A percentile compares a stretch with the other conserved stretches of the same genome.
Conservation (phyloP, 2,888 invertebrate species). For the Ptychoptera contaminata region DNA sequence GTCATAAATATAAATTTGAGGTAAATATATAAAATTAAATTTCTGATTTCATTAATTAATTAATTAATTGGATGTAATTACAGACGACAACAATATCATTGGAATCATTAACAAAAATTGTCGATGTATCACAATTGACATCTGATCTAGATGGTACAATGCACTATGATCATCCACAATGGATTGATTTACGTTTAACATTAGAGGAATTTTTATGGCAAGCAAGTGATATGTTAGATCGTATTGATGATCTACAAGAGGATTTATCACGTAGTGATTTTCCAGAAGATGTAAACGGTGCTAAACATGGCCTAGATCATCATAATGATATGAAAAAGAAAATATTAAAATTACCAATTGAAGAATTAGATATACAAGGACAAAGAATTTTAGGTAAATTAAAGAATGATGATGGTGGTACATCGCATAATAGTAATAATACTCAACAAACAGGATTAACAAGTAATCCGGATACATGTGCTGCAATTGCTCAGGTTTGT, state of each 20-base stretch:
- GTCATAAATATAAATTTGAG: conserved; percentile 98
- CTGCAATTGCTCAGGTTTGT: conserved; percentile 40
- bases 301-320: conserved; percentile 80
- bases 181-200: conserved; percentile 89
- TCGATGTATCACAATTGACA: conserved; percentile 86
- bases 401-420: conserved; percentile 19
- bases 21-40: conserved; percentile 35
- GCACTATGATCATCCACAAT: conserved; percentile 90
- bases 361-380: conserved; percentile 83
- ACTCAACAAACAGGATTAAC: conserved; percentile 4
- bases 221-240: conserved; percentile 79
- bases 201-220: conserved; percentile 95
- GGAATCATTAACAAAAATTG: conserved; percentile 83
- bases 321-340: conserved; percentile 90
- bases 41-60: conserved; percentile 12
- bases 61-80: conserved; percentile 32
- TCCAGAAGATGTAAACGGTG: conserved; percentile 85
- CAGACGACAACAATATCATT: conserved; percentile 87
- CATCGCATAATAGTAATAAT: conserved; percentile 44
- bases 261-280: conserved; percentile 86
- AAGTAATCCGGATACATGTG: conserved; percentile 34
- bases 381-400: conserved; percentile 37
- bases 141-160: conserved; percentile 86
- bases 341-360: conserved; percentile 84
- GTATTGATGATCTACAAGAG: conserved; percentile 84